Conservation (phyloP, 2,797 vertebrate genomes). For the Threskiornis aethiopicus region DNA sequence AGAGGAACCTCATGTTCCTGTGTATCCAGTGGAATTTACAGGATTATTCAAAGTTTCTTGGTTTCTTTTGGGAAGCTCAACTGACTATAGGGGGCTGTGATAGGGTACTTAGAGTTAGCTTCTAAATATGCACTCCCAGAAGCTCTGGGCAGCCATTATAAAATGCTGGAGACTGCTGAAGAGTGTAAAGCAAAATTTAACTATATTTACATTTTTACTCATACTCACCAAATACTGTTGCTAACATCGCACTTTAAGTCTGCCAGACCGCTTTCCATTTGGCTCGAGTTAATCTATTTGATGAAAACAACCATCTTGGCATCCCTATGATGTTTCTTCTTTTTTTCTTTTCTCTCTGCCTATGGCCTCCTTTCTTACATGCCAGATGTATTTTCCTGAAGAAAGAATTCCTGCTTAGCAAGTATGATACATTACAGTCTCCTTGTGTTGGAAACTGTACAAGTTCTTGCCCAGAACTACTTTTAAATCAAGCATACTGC, state of each 20-base stretch:
- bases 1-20: neutral
- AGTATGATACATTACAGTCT: neutral
- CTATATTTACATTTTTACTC: conserved; percentile 24
- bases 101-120: neutral
- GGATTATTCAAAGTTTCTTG: neutral
- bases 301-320: neutral
- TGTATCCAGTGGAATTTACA: neutral
- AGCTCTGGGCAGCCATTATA: neutral
- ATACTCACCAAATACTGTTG: neutral
- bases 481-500: neutral
- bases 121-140: neutral
- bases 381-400: neutral
- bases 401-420: neutral
- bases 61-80: neutral
- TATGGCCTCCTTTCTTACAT: neutral
- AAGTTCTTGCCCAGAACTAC: neutral
- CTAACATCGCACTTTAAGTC: neutral
- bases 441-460: neutral
- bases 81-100: neutral
- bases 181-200: neutral
- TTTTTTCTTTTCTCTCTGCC: neutral
- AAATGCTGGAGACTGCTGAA: neutral
- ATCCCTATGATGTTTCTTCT: neutral
- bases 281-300: neutral
- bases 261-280: neutral